Conservation (phyloP, 1,140 invertebrate genomes). For the Ostrea edulis region DNA sequence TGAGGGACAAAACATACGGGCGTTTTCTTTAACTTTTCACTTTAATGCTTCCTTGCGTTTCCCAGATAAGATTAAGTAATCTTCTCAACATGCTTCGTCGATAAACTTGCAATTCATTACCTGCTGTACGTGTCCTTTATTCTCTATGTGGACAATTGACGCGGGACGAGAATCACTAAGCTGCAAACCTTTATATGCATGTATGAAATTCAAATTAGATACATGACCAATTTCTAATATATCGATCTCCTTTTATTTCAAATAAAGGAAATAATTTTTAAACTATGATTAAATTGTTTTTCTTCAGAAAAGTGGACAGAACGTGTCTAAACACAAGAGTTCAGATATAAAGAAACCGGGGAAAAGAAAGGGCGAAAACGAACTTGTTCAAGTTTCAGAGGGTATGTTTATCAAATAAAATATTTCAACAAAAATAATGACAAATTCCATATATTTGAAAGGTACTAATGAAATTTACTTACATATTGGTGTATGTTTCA, state of each 20-base stretch:
- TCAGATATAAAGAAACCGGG: slow-evolving; percentile 1
- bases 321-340: background rate
- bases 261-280: too few species aligned
- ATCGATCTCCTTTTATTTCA: too few species aligned
- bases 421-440: too few species aligned
- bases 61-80: background rate
- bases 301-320: slow-evolving; percentile 6
- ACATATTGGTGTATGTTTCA: too few species aligned
- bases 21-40: background rate
- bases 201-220: too few species aligned
- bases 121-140: background rate
- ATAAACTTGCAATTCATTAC: slow-evolving; percentile 20
- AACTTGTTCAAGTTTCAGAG: slow-evolving; percentile 51
- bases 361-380: slow-evolving; percentile 40
- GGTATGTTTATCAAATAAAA: slow-evolving; percentile 22
- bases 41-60: slow-evolving; percentile 19
- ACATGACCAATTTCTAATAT: too few species aligned
- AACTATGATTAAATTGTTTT: background rate
- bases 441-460: too few species aligned
- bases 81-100: background rate
- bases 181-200: too few species aligned
- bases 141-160: too few species aligned
- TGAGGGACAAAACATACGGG: slow-evolving; percentile 19
- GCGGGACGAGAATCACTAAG: too few species aligned
- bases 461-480: too few species aligned